Conservation (phyloP, 2,113 vertebrate genomes). For the Macquaria australasica region DNA sequence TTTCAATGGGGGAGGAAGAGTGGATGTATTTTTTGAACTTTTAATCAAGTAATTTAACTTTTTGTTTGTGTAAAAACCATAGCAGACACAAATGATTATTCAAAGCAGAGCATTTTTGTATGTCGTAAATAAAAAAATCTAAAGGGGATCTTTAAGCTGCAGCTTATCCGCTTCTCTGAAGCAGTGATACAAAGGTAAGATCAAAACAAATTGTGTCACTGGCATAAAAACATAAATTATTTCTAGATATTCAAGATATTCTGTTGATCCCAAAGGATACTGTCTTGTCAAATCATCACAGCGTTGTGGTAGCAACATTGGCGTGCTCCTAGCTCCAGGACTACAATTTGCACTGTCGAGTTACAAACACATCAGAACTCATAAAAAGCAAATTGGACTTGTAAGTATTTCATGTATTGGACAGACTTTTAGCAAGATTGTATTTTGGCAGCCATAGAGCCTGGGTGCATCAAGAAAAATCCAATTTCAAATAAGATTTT, state of each 20-base stretch:
- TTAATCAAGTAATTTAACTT: not conserved
- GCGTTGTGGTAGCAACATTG: not conserved
- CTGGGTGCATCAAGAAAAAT: not conserved
- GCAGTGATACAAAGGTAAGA: not conserved
- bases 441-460: not conserved
- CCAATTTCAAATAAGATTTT: not conserved
- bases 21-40: not conserved
- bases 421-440: not conserved
- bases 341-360: not conserved
- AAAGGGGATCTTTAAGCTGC: not conserved
- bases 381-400: not conserved
- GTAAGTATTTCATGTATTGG: not conserved
- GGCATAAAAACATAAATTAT: not conserved
- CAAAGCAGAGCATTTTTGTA: not conserved
- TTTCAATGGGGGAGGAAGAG: not conserved
- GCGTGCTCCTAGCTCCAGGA: not conserved
- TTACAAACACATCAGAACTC: not conserved
- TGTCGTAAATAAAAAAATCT: not conserved
- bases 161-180: not conserved
- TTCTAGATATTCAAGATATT: conserved; percentile 3
- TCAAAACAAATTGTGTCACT: not conserved
- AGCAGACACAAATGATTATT: not conserved
- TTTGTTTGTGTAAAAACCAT: no score
- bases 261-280: not conserved
- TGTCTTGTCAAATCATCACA: not conserved